phyloP scores from a whole-genome alignment of 2,113 vertebrate genomes.

The Hippoglossus stenolepis region DNA sequence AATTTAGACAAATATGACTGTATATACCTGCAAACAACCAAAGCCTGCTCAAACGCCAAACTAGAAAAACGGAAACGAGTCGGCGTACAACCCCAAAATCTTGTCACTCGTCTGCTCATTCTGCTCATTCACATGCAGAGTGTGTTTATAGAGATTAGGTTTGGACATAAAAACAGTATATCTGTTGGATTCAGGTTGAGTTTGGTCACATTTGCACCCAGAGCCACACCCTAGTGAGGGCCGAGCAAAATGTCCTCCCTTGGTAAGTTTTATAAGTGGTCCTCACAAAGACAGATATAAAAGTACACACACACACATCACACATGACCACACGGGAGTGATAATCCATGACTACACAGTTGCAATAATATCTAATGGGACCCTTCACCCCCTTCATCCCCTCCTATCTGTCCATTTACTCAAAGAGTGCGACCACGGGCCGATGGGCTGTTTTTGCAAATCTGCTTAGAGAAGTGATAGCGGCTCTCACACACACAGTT shows the following conservation, averaged over 20 bases:
- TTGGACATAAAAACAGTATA: no score
- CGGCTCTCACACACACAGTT: conserved; percentile 48
- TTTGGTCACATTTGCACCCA: neutral
- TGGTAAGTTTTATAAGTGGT: neutral
- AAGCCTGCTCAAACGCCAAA: no score
- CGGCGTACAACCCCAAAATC: no score
- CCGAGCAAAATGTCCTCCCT: no score
- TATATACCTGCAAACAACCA: no score
- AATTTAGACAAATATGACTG: no score
- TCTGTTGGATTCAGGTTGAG: neutral
- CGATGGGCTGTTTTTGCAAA: conserved; percentile 50
- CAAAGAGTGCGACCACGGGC: conserved; percentile 34
- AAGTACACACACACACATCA: neutral
- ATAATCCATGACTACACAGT: conserved; percentile 60
- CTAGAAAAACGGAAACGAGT: no score
- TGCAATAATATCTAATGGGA: conserved; percentile 70
- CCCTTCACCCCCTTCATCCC: conserved; percentile 56
- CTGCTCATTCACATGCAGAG: no score
- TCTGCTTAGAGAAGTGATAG: conserved; percentile 66
- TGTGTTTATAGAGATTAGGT: no score
- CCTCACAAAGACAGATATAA: neutral
- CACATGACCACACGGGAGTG: conserved; percentile 34
- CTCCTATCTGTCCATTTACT: conserved; percentile 61
- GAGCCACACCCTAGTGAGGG: neutral
- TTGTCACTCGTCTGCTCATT: no score